Evolutionary conservation across 64 coral and sea anemone species (phyloP).

Genomic region (Pocillopora damicornis): DNA sequence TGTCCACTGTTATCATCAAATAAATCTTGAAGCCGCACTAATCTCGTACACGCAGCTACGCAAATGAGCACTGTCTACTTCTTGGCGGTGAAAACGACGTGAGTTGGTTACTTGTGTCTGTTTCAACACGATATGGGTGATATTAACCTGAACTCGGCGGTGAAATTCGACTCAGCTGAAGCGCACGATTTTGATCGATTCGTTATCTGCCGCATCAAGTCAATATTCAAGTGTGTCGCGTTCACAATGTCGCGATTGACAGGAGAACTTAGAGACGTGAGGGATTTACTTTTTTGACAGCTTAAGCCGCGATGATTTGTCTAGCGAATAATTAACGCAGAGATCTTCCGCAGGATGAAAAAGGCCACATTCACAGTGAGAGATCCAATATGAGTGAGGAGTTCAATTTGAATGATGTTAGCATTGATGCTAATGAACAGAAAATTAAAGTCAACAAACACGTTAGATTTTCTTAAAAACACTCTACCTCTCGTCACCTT

Average conservation of each 20-base stretch:
- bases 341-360: conserved; percentile 10
- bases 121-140: conserved; percentile 32
- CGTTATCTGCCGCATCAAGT: conserved; percentile 38
- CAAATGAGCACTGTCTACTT: conserved; percentile 15
- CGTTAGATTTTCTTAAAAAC: not conserved
- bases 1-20: conserved; percentile 22
- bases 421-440: not conserved
- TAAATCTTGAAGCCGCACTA: conserved; percentile 35
- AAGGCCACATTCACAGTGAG: conserved; percentile 5
- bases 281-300: conserved; percentile 19
- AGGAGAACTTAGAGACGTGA: conserved; percentile 12
- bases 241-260: conserved; percentile 29
- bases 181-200: conserved; percentile 6
- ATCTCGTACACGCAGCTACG: conserved; percentile 13
- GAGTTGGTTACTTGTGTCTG: conserved; percentile 21
- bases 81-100: not conserved
- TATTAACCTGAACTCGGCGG: conserved; percentile 20
- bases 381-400: conserved; percentile 18
- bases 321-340: conserved; percentile 17
- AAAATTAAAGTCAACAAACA: conserved; percentile 30
- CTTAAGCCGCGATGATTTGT: conserved; percentile 38
- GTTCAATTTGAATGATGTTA: conserved; percentile 17
- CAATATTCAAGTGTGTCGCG: conserved; percentile 35
- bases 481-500: not conserved
- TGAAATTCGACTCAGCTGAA: conserved; percentile 28